These are phyloP conservation scores for Minunthozetes semirufus DNA, from an alignment of 2,888 invertebrate species.

Conservation along the genomic window DNA sequence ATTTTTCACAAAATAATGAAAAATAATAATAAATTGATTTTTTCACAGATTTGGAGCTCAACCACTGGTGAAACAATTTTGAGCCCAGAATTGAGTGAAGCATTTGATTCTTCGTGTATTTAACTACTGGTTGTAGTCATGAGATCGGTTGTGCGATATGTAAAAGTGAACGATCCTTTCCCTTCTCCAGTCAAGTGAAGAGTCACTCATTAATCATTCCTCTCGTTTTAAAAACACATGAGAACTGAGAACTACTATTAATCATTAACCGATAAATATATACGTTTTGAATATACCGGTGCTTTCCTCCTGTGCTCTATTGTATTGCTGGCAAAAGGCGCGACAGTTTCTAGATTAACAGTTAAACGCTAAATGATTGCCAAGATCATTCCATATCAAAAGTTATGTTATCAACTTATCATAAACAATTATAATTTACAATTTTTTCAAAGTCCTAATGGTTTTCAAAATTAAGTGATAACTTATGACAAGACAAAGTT, in stretches of 20 bases:
- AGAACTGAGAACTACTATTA: background rate
- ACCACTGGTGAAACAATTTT: too few species aligned
- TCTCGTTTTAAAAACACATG: background rate
- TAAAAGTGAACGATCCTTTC: background rate
- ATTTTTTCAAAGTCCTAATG: too few species aligned
- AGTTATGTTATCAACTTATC: too few species aligned
- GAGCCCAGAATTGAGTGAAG: too few species aligned
- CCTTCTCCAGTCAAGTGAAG: background rate
- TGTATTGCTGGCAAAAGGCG: background rate
- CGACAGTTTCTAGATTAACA: slow-evolving; percentile 9
- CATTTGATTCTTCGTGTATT: too few species aligned
- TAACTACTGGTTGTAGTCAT: background rate
- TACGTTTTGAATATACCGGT: background rate
- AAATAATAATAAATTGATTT: too few species aligned
- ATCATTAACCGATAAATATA: slow-evolving; percentile 8
- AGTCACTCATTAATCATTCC: slow-evolving; percentile 5
- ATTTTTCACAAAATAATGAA: too few species aligned
- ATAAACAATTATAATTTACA: too few species aligned
- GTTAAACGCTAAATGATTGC: background rate
- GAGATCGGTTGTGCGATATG: background rate
- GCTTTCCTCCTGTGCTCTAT: background rate
- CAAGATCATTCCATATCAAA: too few species aligned
- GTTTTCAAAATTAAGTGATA: too few species aligned
- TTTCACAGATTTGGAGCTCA: too few species aligned
- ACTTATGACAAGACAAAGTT: too few species aligned